Evolutionary conservation across 2,888 invertebrate genomes (phyloP).

Genomic region (Tenthredo livida): DNA sequence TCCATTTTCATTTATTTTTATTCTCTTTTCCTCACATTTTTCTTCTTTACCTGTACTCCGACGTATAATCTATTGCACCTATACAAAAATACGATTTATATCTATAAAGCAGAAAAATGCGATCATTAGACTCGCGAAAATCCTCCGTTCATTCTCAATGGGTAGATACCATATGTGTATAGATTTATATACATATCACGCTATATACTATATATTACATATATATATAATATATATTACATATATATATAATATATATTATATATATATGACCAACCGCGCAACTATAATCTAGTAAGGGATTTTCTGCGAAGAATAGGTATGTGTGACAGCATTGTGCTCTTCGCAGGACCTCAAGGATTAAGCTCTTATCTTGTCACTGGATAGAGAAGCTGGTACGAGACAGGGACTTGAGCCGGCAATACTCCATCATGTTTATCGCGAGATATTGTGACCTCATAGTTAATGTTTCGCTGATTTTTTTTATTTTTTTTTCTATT

Average conservation of each 20-base stretch:
- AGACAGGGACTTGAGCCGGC: background rate
- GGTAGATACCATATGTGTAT: background rate
- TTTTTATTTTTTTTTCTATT: background rate
- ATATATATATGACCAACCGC: background rate
- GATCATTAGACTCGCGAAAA: background rate
- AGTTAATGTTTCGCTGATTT: background rate
- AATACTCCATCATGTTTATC: constrained; percentile 1
- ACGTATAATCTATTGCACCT: too few relatives aligned
- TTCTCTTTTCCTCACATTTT: too few relatives aligned
- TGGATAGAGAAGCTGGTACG: too few relatives aligned
- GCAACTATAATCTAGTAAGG: background rate
- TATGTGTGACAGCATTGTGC: background rate
- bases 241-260: too few relatives aligned
- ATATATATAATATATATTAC: too few relatives aligned
- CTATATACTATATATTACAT: too few relatives aligned
- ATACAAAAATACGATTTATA: too few relatives aligned
- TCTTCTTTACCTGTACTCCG: too few relatives aligned
- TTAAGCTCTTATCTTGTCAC: constrained; percentile 42
- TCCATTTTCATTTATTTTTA: too few relatives aligned
- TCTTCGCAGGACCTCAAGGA: background rate
- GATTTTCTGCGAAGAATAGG: background rate
- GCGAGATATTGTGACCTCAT: background rate
- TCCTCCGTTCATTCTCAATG: background rate
- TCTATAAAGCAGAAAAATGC: too few relatives aligned
- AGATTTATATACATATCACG: background rate